Evolutionary conservation across 2,113 vertebrate species (phyloP), one percentile per base, ranked within the genome.

Genomic region (Geococcyx californianus): DNA sequence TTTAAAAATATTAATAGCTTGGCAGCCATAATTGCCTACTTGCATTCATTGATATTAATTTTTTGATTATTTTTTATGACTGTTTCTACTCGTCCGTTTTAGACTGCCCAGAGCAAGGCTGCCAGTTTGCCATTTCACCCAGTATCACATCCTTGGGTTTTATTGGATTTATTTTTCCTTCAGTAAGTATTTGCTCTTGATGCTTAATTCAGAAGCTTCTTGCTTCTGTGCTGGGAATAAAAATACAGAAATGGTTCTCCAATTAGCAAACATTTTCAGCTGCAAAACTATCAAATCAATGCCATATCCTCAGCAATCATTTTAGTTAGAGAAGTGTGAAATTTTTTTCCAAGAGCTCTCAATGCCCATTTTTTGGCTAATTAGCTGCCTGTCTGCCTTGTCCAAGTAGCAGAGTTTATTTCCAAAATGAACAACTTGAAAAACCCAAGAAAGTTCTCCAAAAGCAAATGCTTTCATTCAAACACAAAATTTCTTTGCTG

Each of bases 271-370:
- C 85, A 92, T 82, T 90, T 94, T 90, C 86, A 90, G 54, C 92
- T 93, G 85, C 54, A 90, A 90, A 92, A 79, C 88, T 81, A 95
- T 95, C 76, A 93, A 96, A 96, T 96, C 96, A 93, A 95, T 96
- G 94, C 68, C 66, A 69, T 94, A 96, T 84, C 88, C 76, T 93
- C 60, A 82, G 94, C 60, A 96, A 95, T 95, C 90, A 92, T 87
- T 88, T 96, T 49, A 80, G 63, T 94, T 88, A 92, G 38, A 88
- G 74, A 88, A 94, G 38, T 31, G 3, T 88, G 84, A 58, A 33
- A 19, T 38, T 47, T 73, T 89, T 80, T 73, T 24, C 63, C n/a
- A 74, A 90, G 82, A 78, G 76, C 87, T 75, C 72, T 95, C 76
- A 73, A 49, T 91, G 72, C 62, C 89, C 85, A 31, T 93, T 95